Conservation (phyloP, 1,140 invertebrate species). For the Ctenoplectra terminalis region DNA sequence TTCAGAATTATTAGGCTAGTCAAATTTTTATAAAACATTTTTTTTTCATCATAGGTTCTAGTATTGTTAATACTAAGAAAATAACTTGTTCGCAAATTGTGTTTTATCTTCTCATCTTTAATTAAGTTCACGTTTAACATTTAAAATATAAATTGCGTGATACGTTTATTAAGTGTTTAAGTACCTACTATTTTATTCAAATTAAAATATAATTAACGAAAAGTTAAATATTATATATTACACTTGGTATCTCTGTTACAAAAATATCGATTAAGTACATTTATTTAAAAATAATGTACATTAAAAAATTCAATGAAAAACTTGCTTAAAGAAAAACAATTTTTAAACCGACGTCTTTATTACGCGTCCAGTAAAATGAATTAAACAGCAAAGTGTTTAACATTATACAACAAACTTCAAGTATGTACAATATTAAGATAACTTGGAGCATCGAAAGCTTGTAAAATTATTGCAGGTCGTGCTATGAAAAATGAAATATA, state of each 20-base stretch:
- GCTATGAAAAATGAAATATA: constrained; percentile 6
- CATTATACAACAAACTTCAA: constrained; percentile 12
- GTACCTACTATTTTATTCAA: constrained; percentile 9
- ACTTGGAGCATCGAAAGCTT: neutral
- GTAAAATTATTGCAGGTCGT: neutral
- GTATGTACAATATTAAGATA: constrained; percentile 43
- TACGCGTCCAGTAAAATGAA: constrained; percentile 12
- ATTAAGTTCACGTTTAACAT: neutral
- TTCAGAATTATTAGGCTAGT: constrained; percentile 39
- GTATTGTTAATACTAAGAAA: neutral
- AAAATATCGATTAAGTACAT: constrained; percentile 39
- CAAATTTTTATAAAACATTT: constrained; percentile 16
- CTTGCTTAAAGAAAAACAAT: neutral
- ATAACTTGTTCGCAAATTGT: neutral
- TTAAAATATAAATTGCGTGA: neutral
- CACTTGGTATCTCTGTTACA: constrained; percentile 2
- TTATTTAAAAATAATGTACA: constrained; percentile 22
- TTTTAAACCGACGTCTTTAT: constrained; percentile 36
- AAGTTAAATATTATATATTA: neutral
- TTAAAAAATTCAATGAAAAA: constrained; percentile 9
- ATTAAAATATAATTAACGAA: constrained; percentile 14
- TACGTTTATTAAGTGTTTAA: constrained; percentile 1
- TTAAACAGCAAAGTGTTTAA: constrained; percentile 19
- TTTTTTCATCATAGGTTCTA: constrained; percentile 14
- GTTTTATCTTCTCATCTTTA: constrained; percentile 19